Evolutionary conservation across 2,888 invertebrate species (phyloP).

Genomic region (Hypomecis atomaria): DNA sequence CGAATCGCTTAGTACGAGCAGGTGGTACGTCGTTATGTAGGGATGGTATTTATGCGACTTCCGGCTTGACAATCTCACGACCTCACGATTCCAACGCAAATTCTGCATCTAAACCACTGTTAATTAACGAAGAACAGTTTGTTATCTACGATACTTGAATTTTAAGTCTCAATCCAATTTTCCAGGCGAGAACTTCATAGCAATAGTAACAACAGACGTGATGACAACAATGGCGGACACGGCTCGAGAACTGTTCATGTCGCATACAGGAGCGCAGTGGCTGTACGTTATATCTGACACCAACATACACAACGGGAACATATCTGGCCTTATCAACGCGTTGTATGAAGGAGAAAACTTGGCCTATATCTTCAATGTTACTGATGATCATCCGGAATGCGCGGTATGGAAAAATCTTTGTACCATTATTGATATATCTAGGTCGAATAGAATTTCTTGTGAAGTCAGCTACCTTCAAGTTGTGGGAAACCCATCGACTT

Average conservation of each 20-base stretch:
- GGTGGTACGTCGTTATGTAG: no score
- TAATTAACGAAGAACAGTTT: no score
- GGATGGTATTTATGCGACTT: no score
- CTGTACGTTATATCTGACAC: slow-evolving; percentile 90
- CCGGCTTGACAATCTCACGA: no score
- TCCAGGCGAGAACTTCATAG: slow-evolving; percentile 85
- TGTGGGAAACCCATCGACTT: no score
- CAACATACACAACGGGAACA: slow-evolving; percentile 73
- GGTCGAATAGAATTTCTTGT: no score
- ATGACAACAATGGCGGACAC: slow-evolving; percentile 88
- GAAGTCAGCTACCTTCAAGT: no score
- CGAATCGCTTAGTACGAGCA: no score
- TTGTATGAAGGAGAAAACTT: slow-evolving; percentile 92
- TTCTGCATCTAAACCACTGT: no score
- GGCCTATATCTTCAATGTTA: slow-evolving; percentile 90
- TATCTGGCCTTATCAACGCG: slow-evolving; percentile 83
- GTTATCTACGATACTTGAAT: no score
- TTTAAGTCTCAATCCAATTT: slow-evolving; percentile 10
- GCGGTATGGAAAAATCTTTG: slow-evolving; percentile 64
- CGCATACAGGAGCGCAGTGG: slow-evolving; percentile 91
- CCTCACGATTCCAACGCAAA: no score
- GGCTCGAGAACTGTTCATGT: slow-evolving; percentile 87
- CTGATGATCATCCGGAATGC: slow-evolving; percentile 80
- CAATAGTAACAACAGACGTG: slow-evolving; percentile 86
- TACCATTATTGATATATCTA: not conserved